Evolutionary conservation across 2,113 vertebrate genomes (phyloP), one percentile per base, ranked within the genome.

Genomic region (Serranochromis macrocephalus): DNA sequence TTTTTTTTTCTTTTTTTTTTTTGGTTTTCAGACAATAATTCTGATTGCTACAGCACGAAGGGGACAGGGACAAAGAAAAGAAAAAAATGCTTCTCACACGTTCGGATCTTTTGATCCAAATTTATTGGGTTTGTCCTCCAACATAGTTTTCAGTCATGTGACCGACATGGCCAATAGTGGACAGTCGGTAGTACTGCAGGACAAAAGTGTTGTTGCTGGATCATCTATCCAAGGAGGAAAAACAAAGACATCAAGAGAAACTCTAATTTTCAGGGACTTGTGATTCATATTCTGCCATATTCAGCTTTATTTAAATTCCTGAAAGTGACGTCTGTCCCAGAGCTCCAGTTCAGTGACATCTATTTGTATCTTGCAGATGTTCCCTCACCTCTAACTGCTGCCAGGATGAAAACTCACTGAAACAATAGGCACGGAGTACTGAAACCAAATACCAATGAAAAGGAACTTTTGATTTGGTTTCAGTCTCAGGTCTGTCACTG

Each of bases 121-220:
- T 57, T 8, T 14, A 29, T 57, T 26, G 21, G 21, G 21, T 57
- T 57, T 57, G 21, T 26, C 21, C 51, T 54, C 1, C 9, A 21
- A 21, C 10, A 7, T 54, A 21, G 51, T 54, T 54, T 21, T 54
- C 51, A 54, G 51, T 21, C 51, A 21, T 54, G n/a, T 54, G n/a
- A 54, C 51, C 3, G 47, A 51, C 17, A 9, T 29, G 24, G 0
- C 1, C 3, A 29, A 29, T 26, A 55, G n/a, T 12, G n/a, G 10
- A 55, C 53, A 45, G 42, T 45, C 0, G 2, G 53, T 54, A 54
- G 51, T 53, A 0, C 51, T 53, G 51, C 19, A 53, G 51, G 51
- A 24, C n/a, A 55, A 24, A 55, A 4, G 10, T 24, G n/a, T 55
- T 55, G 53, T 0, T 55, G 0, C 10, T 55, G 53, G 10, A 7